Percentiles rank a stretch among this genome's conserved stretches.
Evolutionary conservation across 2,888 invertebrate species (phyloP).

Genomic region (Saturnia pavonia): DNA sequence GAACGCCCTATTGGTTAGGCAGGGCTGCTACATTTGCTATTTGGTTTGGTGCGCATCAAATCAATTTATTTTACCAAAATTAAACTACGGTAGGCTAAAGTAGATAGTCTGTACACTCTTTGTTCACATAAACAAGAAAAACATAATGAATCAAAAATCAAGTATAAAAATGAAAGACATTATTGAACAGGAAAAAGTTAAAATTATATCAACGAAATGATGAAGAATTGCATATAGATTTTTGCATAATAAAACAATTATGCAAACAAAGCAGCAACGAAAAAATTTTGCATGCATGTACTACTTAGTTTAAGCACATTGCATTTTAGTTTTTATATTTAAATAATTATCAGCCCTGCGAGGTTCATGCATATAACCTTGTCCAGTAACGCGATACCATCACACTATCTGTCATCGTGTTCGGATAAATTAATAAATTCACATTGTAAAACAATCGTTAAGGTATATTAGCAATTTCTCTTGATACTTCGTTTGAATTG

Average conservation of each 20-base stretch:
- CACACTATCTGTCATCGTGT: constrained; percentile 42
- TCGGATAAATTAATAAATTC: constrained; percentile 36
- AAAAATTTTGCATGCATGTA: too few species aligned
- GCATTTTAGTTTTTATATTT: background rate
- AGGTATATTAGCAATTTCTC: constrained; percentile 25
- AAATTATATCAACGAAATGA: background rate
- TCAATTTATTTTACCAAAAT: background rate
- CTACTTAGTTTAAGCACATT: background rate
- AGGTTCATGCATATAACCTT: constrained; percentile 20
- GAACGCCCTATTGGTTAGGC: constrained; percentile 38
- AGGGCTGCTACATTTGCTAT: constrained; percentile 22
- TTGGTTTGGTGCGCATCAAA: background rate
- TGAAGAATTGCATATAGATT: background rate
- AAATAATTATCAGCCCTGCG: constrained; percentile 18
- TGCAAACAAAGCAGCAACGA: too few species aligned
- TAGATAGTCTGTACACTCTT: background rate
- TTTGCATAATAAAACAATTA: too few species aligned
- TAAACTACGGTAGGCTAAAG: background rate
- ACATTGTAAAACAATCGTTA: constrained; percentile 27
- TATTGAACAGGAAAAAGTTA: background rate
- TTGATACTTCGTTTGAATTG: constrained; percentile 8
- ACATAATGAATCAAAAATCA: background rate
- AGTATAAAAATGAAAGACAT: too few species aligned
- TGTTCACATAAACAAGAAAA: background rate
- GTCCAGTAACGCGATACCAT: constrained; percentile 40